phyloP scores from a whole-genome alignment of 2,113 vertebrate species.

The Dicaeum eximium region DNA sequence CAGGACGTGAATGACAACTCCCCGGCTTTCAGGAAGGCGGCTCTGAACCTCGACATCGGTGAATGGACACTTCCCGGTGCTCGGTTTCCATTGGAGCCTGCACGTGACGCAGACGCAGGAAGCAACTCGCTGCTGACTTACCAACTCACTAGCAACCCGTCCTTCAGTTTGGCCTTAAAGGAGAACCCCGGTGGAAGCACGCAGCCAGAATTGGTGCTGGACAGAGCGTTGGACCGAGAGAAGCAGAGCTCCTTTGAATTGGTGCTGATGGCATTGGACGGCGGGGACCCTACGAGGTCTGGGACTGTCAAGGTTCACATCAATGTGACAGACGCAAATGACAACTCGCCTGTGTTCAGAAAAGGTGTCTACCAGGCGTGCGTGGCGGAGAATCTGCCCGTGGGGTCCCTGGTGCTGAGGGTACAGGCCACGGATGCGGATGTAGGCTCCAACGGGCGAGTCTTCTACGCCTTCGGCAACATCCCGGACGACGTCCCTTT shows the following conservation, averaged over 20 bases:
- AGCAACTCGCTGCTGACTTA: constrained; percentile 46
- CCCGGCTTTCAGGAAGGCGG: rapidly evolving
- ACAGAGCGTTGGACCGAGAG: rapidly evolving
- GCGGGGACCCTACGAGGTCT: rapidly evolving
- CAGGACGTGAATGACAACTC: too few relatives aligned
- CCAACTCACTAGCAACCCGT: rapidly evolving
- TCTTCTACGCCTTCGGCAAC: rapidly evolving
- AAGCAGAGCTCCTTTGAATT: rapidly evolving
- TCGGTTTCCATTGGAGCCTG: rapidly evolving
- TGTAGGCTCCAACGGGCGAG: rapidly evolving
- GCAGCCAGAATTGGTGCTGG: rapidly evolving
- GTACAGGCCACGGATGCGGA: rapidly evolving
- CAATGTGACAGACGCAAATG: rapidly evolving
- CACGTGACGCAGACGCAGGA: constrained; percentile 30
- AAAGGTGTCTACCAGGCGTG: rapidly evolving
- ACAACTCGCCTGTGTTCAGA: neutral
- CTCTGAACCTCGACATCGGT: neutral
- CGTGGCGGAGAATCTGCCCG: rapidly evolving
- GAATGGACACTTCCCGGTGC: rapidly evolving
- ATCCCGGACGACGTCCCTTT: rapidly evolving
- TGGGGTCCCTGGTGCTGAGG: rapidly evolving
- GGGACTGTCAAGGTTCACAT: rapidly evolving
- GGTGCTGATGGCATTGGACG: rapidly evolving
- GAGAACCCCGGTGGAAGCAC: rapidly evolving
- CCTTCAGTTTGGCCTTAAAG: rapidly evolving